phyloP scores from a whole-genome alignment of 2,888 invertebrate genomes.

The Opisthograptis luteolata region DNA sequence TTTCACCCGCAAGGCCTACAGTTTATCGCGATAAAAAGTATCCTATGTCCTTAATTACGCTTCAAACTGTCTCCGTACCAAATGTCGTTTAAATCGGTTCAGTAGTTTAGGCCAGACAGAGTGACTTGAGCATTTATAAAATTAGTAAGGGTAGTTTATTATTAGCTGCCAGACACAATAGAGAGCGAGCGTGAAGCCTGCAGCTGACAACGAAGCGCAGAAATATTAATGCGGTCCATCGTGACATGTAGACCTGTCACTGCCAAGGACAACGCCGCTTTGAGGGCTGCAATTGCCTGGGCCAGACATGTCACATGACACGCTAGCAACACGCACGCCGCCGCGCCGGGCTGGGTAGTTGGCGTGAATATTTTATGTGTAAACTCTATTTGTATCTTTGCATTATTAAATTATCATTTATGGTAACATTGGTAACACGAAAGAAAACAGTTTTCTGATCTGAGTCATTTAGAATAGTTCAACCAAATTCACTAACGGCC shows the following conservation, averaged over 20 bases:
- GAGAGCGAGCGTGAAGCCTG: constrained; percentile 24
- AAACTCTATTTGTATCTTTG: neutral
- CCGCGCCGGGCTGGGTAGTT: neutral
- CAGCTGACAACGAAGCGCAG: constrained; percentile 26
- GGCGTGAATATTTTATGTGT: neutral
- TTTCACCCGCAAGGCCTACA: too few species aligned
- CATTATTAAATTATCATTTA: neutral
- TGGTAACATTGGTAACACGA: too few species aligned
- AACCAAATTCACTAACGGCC: too few species aligned
- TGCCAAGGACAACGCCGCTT: constrained; percentile 43
- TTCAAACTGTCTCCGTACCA: too few species aligned
- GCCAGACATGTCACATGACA: constrained; percentile 22
- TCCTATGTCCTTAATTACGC: too few species aligned
- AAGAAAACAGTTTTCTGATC: too few species aligned
- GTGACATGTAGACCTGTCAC: constrained; percentile 39
- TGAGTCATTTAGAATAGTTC: too few species aligned
- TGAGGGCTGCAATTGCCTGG: constrained; percentile 22
- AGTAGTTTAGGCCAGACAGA: too few species aligned
- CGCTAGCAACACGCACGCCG: constrained; percentile 25
- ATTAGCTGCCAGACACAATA: constrained; percentile 3
- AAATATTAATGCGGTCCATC: constrained; percentile 34
- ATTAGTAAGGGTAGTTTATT: constrained; percentile 3
- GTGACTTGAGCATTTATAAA: too few species aligned
- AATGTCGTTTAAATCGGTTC: too few species aligned
- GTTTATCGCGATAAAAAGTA: too few species aligned